Base-by-base conservation (phyloP, 2,113 vertebrate species). In the Scortum barcoo region DNA sequence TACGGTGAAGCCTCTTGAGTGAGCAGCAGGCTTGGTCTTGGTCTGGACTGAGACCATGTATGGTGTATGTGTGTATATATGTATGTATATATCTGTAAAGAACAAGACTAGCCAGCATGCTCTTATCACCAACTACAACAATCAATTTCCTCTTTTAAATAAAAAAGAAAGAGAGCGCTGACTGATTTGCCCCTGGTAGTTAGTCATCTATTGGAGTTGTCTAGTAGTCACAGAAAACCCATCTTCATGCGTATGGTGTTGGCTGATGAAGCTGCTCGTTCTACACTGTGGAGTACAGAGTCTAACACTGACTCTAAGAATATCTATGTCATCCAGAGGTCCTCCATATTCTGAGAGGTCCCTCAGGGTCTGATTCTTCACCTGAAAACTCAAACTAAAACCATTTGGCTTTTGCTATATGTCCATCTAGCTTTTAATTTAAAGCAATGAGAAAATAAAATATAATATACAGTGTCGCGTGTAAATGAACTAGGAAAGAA, bases 401-500 rank as follows among this genome's bases (percentile, higher is more conserved):
- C 67, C 69, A 51, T 89, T 85, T 89, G 80, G 84, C 69, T 88
- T 85, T 73, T 79, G 48, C 68, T 84, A 86, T 53, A 78, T 42
- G 62, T 92, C 88, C 77, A 83, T 84, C 56, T 86, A 89, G 78
- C 86, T 88, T 84, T 91, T 84, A 83, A 90, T 86, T 88, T 89
- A 89, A 90, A 92, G 86, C 88, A 91, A 86, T 72, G 42, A 67
- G 63, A 81, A 77, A 54, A 78, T 10, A 73, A 36, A 38, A 50
- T n/a, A 36, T 30, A 78, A 76, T 78, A 79, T 88, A 92, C 81
- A 91, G 63, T 80, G 57, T 78, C 66, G 80, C 70, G 72, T 78
- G 61, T 79, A 72, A 8, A 73, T 67, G 20, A 83, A 83, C 73
- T 70, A 81, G 24, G 84, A 82, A 77, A 76, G 19, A 85, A 86